phyloP scores from a whole-genome alignment of 2,797 vertebrate species.

The Leptoclinus maculatus region DNA sequence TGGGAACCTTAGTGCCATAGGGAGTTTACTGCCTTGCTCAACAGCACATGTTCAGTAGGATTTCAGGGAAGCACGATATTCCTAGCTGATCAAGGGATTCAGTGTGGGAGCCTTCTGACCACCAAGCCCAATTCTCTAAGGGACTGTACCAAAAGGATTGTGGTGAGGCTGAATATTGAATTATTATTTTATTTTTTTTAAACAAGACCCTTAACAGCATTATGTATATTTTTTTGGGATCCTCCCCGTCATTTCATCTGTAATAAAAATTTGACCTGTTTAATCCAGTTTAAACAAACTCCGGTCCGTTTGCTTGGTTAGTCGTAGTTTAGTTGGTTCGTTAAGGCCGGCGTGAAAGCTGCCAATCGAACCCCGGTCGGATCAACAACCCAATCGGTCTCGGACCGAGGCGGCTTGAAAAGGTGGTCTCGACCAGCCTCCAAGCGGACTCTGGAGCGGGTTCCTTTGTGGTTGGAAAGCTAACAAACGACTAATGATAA shows the following conservation, averaged over 20 bases:
- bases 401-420: not conserved
- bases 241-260: no score
- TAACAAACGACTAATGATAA: not conserved
- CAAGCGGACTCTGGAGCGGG: no score
- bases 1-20: not conserved
- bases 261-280: not conserved
- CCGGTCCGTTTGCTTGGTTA: not conserved
- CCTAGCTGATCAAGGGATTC: not conserved
- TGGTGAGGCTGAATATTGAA: not conserved
- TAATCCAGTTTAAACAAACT: not conserved
- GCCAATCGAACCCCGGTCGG: not conserved
- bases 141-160: not conserved
- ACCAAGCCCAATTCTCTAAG: not conserved
- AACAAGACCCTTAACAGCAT: no score
- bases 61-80: not conserved
- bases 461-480: not conserved
- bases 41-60: not conserved
- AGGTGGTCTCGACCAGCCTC: not conserved
- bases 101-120: not conserved
- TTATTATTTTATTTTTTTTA: no score
- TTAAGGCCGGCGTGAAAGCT: not conserved
- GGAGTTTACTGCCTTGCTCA: slow-evolving; percentile 16
- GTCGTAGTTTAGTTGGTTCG: fast-evolving
- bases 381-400: not conserved
- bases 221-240: no score